Conservation (phyloP, 2,113 vertebrate genomes). For the Dasyprocta punctata region DNA sequence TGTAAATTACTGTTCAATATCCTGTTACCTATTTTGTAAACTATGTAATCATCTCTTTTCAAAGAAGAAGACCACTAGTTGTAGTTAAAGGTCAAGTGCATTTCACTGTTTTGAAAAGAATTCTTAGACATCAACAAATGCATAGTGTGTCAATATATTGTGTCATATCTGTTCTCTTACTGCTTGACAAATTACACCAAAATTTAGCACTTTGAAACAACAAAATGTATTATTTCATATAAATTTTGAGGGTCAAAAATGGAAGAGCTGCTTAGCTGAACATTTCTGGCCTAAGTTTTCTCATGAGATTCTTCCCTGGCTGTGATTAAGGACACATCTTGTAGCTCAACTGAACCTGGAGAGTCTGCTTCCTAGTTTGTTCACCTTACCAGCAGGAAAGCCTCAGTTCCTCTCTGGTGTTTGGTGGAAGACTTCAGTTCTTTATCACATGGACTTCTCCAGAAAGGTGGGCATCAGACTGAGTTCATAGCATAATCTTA, state of each 20-base stretch:
- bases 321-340: not conserved
- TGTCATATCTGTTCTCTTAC: not conserved
- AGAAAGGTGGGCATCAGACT: not conserved
- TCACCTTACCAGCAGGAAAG: not conserved
- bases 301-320: not conserved
- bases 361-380: not conserved
- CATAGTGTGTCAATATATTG: not conserved
- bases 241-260: not conserved
- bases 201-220: not conserved
- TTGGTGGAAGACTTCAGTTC: not conserved
- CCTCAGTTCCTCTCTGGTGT: not conserved
- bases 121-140: not conserved
- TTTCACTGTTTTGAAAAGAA: not conserved
- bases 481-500: not conserved
- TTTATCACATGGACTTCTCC: not conserved
- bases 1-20: constrained; percentile 78
- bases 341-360: not conserved
- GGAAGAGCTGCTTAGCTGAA: not conserved
- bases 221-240: not conserved
- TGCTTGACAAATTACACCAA: not conserved
- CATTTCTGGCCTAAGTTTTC: not conserved
- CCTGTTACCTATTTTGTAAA: constrained; percentile 78
- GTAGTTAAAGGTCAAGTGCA: constrained; percentile 9
- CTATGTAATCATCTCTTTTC: constrained; percentile 66
- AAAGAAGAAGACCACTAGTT: constrained; percentile 13